Evolutionary conservation across 2,888 invertebrate genomes (phyloP), one percentile per base, ranked within the genome.

Genomic region (Acleris holmiana): DNA sequence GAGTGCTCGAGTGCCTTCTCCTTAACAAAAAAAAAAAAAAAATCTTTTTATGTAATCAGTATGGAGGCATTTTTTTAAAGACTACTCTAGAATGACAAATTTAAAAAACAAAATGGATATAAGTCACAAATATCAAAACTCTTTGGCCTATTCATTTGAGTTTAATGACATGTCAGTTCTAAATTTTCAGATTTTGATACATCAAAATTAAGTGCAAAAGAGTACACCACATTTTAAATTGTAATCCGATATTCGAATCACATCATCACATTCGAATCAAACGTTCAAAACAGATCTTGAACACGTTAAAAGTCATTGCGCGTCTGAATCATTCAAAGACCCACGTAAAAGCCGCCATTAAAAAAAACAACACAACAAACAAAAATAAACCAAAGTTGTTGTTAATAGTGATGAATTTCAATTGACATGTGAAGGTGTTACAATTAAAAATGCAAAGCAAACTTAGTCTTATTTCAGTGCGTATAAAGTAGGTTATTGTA

Each of bases 321-420:
- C 82, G 53, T 58, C n/a, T 6, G 23, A 51, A 51, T 21, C 40
- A 41, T 29, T 58, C 18, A 62, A 21, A 82, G 76, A 80, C 77
- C 71, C 71, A 67, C 76, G 75, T 78, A 79, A 85, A 84, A 80
- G 78, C 78, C 77, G 79, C 76, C 71, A 76, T 77, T 77, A 76
- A 76, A 75, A 78, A 56, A 69, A 70, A 61, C 17, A 15, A 15
- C n/a, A 46, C n/a, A 2, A 10, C 49, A 41, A 56, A 10, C 23
- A 0, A 51, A 15, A 17, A 21, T 10, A 21, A 58, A 35, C 40
- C 46, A 19, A 55, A 19, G 13, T 1, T 8, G 21, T 19, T 17
- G 10, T 4, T 7, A 8, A 51, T 50, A 57, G 35, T 35, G 57
- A 18, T 19, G 4, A 2, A 7, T 51, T 35, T 44, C 4, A 19